phyloP scores from a whole-genome alignment of 2,113 vertebrate species.

The Morone saxatilis region DNA sequence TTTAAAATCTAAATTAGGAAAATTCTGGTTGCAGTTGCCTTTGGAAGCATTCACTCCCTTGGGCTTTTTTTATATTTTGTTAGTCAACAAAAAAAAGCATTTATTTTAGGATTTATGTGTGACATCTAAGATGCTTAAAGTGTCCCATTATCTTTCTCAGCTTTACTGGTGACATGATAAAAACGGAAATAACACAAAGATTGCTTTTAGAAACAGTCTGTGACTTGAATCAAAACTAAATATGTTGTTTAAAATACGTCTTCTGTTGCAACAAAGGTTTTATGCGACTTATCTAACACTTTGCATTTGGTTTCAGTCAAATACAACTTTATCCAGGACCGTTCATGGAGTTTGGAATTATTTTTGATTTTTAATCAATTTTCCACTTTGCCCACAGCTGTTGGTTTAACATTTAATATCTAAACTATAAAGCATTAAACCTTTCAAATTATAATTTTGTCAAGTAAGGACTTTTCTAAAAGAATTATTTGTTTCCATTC shows the following conservation, averaged over 20 bases:
- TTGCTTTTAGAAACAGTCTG: constrained; percentile 11
- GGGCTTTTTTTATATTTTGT: constrained; percentile 44
- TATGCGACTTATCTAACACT: background rate
- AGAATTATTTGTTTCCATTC: constrained; percentile 49
- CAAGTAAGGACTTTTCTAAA: constrained; percentile 50
- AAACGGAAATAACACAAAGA: constrained; percentile 4
- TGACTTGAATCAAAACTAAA: background rate
- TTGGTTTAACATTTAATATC: constrained; percentile 31
- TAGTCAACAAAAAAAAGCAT: constrained; percentile 55
- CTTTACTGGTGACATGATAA: constrained; percentile 18
- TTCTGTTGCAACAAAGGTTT: background rate
- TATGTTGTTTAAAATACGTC: background rate
- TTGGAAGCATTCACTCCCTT: constrained; percentile 39
- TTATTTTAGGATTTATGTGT: constrained; percentile 53
- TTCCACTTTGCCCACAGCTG: constrained; percentile 7
- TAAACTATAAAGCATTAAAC: constrained; percentile 7
- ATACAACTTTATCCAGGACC: background rate
- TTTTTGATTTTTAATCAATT: constrained; percentile 20
- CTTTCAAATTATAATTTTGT: constrained; percentile 41
- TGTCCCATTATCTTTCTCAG: constrained; percentile 31
- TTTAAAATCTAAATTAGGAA: constrained; percentile 60
- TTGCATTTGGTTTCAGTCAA: background rate
- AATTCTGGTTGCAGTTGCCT: constrained; percentile 18
- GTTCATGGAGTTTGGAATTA: background rate
- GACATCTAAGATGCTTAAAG: constrained; percentile 32